A percentile compares a stretch with the other conserved stretches of the same genome.
These are phyloP conservation scores for Oplegnathus fasciatus DNA, from an alignment of 2,113 vertebrate species.

Conservation along the genomic window DNA sequence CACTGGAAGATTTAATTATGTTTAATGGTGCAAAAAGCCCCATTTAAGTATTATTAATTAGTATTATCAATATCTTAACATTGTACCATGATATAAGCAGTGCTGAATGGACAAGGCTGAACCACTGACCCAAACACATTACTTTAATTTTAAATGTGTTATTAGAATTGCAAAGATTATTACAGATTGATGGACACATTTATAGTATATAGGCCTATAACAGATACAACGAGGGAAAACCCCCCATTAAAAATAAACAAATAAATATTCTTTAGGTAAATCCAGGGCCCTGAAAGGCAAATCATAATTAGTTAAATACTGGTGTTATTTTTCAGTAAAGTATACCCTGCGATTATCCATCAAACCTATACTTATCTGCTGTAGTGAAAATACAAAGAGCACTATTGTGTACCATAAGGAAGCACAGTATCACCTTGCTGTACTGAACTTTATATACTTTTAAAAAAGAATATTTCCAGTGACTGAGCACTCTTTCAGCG, in stretches of 20 bases:
- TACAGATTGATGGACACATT: background rate
- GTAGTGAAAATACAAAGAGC: no score
- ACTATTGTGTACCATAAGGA: background rate
- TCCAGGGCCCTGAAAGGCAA: no score
- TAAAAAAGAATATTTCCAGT: background rate
- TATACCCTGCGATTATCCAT: background rate
- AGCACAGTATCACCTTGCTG: background rate
- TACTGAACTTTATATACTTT: no score
- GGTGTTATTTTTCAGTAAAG: background rate
- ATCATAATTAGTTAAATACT: background rate
- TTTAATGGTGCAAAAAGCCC: background rate
- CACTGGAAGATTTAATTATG: background rate
- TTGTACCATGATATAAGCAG: background rate
- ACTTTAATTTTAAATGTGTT: background rate
- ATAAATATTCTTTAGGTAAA: no score
- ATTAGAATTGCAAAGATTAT: background rate
- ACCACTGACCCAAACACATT: background rate
- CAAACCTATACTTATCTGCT: background rate
- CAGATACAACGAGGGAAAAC: no score
- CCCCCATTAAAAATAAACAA: no score
- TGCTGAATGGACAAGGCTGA: no score
- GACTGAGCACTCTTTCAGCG: no score
- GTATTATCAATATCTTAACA: background rate
- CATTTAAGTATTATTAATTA: background rate
- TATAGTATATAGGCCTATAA: no score